Conservation (phyloP, 2,113 vertebrate genomes). For the Argyrosomus japonicus region DNA sequence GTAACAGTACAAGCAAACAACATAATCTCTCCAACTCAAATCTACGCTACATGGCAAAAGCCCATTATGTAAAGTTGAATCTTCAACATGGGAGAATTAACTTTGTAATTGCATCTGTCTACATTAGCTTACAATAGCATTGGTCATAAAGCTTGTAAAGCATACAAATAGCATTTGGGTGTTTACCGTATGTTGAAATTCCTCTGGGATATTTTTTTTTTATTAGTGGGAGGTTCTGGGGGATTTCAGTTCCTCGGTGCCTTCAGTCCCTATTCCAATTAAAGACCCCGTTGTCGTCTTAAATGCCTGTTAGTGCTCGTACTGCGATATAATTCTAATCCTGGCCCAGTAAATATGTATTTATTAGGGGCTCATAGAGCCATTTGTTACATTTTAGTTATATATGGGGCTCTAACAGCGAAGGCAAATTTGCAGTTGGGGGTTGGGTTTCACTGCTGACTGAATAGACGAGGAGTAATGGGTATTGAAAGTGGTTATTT, state of each 20-base stretch:
- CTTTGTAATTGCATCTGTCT: constrained; percentile 47
- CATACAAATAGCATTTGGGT: constrained; percentile 50
- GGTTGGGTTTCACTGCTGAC: constrained; percentile 24
- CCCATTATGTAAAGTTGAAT: constrained; percentile 40
- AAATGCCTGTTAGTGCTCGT: constrained; percentile 45
- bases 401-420: constrained; percentile 4
- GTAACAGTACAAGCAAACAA: constrained; percentile 15
- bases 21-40: constrained; percentile 42
- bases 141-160: constrained; percentile 40
- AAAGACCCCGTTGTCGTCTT: constrained; percentile 50
- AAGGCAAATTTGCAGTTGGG: constrained; percentile 13
- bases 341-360: constrained; percentile 49
- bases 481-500: constrained; percentile 48
- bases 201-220: constrained; percentile 29
- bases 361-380: constrained; percentile 33
- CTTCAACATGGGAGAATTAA: constrained; percentile 23
- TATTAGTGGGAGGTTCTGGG: constrained; percentile 43
- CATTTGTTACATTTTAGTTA: constrained; percentile 26
- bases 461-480: constrained; percentile 36
- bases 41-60: constrained; percentile 14
- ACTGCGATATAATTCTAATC: constrained; percentile 50
- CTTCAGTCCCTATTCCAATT: constrained; percentile 60
- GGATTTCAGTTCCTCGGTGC: constrained; percentile 50
- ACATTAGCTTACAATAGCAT: constrained; percentile 21
- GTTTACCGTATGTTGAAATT: constrained; percentile 47